These are phyloP conservation scores for Pegoplata infirma DNA, from an alignment of 2,888 invertebrate species.

Conservation along the genomic window DNA sequence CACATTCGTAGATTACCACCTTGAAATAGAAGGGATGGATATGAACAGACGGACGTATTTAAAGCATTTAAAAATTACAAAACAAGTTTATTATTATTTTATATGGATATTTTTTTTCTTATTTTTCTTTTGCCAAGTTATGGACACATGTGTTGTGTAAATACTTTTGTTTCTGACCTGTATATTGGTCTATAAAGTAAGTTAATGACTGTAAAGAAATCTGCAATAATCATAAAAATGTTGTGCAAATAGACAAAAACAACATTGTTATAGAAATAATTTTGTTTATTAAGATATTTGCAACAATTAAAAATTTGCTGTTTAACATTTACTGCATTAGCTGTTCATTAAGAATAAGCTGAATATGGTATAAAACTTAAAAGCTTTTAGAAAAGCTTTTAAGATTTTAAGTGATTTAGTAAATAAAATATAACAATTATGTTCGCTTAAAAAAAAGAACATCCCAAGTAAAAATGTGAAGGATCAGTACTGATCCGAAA, in stretches of 20 bases:
- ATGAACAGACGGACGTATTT: neutral
- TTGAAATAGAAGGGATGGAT: neutral
- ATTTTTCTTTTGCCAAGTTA: conserved; percentile 13
- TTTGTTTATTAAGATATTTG: neutral
- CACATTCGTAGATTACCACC: neutral
- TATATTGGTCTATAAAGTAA: conserved; percentile 45
- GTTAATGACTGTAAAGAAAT: conserved; percentile 57
- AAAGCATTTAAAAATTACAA: conserved; percentile 32
- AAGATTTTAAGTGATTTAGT: no score
- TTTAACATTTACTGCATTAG: neutral
- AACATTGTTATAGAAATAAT: neutral
- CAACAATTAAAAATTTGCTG: neutral
- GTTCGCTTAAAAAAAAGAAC: no score
- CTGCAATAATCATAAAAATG: conserved; percentile 57
- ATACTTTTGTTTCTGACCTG: conserved; percentile 36
- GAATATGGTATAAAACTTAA: no score
- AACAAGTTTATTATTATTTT: conserved; percentile 35
- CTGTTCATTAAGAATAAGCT: neutral
- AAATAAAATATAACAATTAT: no score
- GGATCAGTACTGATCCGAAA: no score
- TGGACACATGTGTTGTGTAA: conserved; percentile 17
- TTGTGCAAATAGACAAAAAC: neutral
- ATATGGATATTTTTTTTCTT: no score
- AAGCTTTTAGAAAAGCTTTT: no score
- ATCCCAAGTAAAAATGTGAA: no score